Evolutionary conservation across 2,888 invertebrate species (phyloP), one percentile per base, ranked within the genome.

Genomic region (Galerucella nymphaeae): DNA sequence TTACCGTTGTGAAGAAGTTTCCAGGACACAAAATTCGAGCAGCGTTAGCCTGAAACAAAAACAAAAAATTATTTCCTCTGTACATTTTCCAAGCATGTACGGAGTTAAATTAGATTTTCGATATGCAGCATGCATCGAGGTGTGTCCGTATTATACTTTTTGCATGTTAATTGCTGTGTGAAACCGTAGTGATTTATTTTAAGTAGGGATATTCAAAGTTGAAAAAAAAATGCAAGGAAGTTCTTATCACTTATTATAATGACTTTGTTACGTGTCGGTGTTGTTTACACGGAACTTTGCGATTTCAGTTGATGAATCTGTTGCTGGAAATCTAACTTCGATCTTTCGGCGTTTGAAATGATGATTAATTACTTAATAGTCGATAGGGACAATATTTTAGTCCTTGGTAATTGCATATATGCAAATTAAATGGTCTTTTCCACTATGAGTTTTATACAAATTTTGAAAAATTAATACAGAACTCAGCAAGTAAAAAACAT

Each of bases 191-290:
- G 71, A 75, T 74, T 77, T 75, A 75, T 74, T 74, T 69, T 65
- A 50, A 67, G 53, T 53, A 50, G 50, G 18, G 38, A 53, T 65
- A 65, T 38, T 65, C 18, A 53, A 18, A 53, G 53, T 14, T n/a
- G 38, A 70, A 63, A 70, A 70, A 70, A 63, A 70, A 70, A 53
- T 70, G 20, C 70, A 64, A 63, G 66, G 69, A 72, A 72, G 67
- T 55, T 71, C 75, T 77, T 77, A 77, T 77, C 75, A 72, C 72
- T 64, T 65, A 62, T 68, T 71, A 71, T 75, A 77, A 77, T 71
- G 74, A 73, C 72, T 74, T 66, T 72, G 72, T 74, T 72, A 74
- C 74, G 74, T 75, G 75, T 57, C 59, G 30, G 72, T 38, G 62
- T 63, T 72, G 70, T 72, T 75, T 72, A 72, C 75, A 75, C 71